phyloP scores from a whole-genome alignment of 2,797 vertebrate species.

The Setipinna tenuifilis region DNA sequence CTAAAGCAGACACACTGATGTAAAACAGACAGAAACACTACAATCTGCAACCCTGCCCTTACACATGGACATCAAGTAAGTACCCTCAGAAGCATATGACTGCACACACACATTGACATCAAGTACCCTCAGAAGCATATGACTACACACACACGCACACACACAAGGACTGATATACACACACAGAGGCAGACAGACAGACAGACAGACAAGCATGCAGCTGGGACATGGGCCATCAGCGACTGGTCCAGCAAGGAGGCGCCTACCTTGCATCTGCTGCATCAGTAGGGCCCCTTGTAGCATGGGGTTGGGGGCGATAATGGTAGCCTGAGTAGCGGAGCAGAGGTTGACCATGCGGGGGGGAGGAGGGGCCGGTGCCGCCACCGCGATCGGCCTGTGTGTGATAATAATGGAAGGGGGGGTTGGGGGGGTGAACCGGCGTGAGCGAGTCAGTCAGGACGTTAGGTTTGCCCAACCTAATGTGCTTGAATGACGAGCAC shows the following conservation, averaged over 20 bases:
- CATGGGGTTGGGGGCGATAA: constrained; percentile 90
- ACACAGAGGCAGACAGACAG: no score
- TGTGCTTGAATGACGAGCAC: not conserved
- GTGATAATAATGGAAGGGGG: no score
- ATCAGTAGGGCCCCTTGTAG: constrained; percentile 92
- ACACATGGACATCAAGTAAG: not conserved
- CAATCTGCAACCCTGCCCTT: not conserved
- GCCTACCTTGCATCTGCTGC: constrained; percentile 94
- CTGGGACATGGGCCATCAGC: not conserved
- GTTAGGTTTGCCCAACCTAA: not conserved
- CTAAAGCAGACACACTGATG: not conserved
- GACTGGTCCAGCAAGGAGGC: not conserved
- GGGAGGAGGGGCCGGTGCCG: constrained; percentile 64
- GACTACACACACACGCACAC: no score
- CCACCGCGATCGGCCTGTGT: constrained; percentile 65
- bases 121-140: no score
- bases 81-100: not conserved
- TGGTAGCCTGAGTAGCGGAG: constrained; percentile 80
- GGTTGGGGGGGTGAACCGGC: not conserved
- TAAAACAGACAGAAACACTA: not conserved
- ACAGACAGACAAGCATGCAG: not conserved
- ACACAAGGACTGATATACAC: no score
- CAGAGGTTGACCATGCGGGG: constrained; percentile 85
- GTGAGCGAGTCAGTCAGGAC: not conserved
- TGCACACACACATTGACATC: not conserved